phyloP scores from a whole-genome alignment of 2,113 vertebrate genomes.

The Cyanoliseus patagonus region DNA sequence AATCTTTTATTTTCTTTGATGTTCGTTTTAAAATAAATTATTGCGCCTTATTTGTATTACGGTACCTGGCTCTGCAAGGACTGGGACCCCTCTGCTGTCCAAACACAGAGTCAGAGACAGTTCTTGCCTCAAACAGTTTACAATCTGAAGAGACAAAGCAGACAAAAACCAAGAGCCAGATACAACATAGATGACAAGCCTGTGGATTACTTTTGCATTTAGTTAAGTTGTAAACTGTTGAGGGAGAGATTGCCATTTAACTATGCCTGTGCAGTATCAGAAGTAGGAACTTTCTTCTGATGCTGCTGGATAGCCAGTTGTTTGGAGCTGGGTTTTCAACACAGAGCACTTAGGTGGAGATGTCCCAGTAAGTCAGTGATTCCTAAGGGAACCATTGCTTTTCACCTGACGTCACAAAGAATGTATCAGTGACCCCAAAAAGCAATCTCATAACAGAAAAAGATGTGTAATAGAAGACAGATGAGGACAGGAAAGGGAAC shows the following conservation, averaged over 20 bases:
- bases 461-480: neutral
- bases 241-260: neutral
- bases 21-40: slow-evolving; percentile 47
- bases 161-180: slow-evolving; percentile 47
- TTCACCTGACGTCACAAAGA: neutral
- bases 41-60: slow-evolving; percentile 33
- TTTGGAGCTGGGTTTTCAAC: slow-evolving; percentile 9
- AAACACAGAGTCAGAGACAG: slow-evolving; percentile 57
- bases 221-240: slow-evolving; percentile 38
- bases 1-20: slow-evolving; percentile 53
- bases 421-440: neutral
- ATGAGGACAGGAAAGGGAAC: neutral
- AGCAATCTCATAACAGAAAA: slow-evolving; percentile 2
- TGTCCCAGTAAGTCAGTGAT: neutral
- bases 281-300: neutral
- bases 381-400: neutral
- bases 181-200: slow-evolving; percentile 18
- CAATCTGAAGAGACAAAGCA: slow-evolving; percentile 51
- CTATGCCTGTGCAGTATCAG: slow-evolving; percentile 39
- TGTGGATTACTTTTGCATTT: slow-evolving; percentile 47
- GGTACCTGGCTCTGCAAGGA: slow-evolving; percentile 42
- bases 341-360: neutral
- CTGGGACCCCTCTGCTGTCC: slow-evolving; percentile 33
- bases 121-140: slow-evolving; percentile 55
- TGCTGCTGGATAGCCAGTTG: neutral